Evolutionary conservation across 2,113 vertebrate species (phyloP).

Genomic region (Haemorhous mexicanus): DNA sequence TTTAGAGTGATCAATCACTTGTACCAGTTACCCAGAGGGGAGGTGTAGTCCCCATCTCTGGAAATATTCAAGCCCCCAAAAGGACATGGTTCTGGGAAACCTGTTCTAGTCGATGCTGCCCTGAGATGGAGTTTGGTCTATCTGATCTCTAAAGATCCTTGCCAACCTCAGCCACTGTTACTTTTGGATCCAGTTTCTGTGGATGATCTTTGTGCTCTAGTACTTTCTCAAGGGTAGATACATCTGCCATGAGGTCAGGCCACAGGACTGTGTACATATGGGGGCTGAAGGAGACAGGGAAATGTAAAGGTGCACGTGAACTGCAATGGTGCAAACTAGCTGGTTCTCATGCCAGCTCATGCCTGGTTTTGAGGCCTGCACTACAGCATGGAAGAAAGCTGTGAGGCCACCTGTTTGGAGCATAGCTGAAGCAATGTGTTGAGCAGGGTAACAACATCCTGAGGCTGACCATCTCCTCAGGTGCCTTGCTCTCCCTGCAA

Average conservation of each 20-base stretch:
- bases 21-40: not conserved
- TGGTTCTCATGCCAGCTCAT: not conserved
- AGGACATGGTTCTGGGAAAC: not conserved
- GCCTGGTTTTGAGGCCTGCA: not conserved
- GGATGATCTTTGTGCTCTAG: not conserved
- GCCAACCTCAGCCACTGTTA: not conserved
- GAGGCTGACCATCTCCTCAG: not conserved
- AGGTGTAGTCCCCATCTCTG: not conserved
- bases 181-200: not conserved
- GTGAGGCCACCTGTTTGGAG: not conserved
- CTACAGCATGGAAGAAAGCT: not conserved
- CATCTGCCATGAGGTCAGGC: not conserved
- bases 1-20: not conserved
- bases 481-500: not conserved
- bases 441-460: not conserved
- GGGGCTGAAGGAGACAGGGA: not conserved
- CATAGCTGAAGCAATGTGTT: accelerated
- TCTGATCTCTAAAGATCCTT: not conserved
- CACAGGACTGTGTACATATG: no score
- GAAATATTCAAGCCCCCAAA: not conserved
- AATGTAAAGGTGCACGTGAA: not conserved
- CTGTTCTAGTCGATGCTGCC: not conserved
- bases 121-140: not conserved
- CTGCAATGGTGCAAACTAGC: not conserved
- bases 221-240: not conserved